phyloP scores from a whole-genome alignment of 2,888 invertebrate genomes.

The Holacanthella duospinosa region DNA sequence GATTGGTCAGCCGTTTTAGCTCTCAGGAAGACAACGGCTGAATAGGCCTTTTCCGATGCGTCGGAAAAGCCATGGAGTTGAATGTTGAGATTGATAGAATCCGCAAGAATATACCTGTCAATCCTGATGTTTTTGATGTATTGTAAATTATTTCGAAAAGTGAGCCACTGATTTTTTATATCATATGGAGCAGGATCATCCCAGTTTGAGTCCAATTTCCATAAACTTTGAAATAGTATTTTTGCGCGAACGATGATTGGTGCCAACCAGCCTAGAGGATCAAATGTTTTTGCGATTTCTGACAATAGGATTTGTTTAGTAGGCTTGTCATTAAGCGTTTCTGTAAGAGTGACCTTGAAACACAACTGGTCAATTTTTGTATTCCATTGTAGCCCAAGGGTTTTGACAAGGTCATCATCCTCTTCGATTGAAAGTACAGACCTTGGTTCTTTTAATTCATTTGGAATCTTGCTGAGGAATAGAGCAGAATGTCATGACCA shows the following conservation, averaged over 20 bases:
- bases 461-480: neutral
- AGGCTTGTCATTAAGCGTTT: neutral
- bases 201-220: conserved; percentile 32
- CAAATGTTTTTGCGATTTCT: conserved; percentile 34
- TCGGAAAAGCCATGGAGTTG: conserved; percentile 37
- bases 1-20: neutral
- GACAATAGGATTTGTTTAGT: conserved; percentile 21
- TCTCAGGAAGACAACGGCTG: conserved; percentile 26
- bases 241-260: conserved; percentile 35
- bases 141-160: neutral
- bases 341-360: neutral
- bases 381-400: neutral
- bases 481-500: neutral
- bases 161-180: conserved; percentile 14
- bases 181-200: conserved; percentile 30
- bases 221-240: conserved; percentile 33
- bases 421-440: neutral
- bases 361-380: neutral
- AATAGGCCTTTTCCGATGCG: conserved; percentile 31
- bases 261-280: conserved; percentile 35
- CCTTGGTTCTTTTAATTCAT: neutral
- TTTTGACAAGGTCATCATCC: neutral
- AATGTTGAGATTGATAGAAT: too few relatives aligned
- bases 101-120: neutral
- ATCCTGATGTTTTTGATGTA: neutral